Evolutionary conservation across 2,113 vertebrate genomes (phyloP).

Genomic region (Eidolon helvum): DNA sequence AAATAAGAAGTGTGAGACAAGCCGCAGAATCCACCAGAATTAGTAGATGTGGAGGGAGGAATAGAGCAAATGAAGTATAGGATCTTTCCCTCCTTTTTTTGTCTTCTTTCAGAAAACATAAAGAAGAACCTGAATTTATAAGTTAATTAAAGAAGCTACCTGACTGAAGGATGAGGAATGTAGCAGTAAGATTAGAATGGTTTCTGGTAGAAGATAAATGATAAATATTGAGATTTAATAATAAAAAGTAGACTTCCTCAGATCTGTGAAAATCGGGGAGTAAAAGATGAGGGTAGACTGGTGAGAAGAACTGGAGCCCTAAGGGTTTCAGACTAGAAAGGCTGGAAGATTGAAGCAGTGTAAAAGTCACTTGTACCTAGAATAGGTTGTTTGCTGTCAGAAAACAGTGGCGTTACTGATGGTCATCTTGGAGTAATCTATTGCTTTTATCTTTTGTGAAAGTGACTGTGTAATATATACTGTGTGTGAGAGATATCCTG

Average conservation of each 20-base stretch:
- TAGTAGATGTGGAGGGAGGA: neutral
- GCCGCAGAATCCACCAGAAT: neutral
- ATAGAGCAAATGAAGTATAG: neutral
- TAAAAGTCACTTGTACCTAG: neutral
- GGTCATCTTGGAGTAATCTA: neutral
- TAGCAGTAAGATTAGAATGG: neutral
- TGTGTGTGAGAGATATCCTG: neutral
- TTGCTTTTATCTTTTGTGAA: neutral
- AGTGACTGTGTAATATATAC: neutral
- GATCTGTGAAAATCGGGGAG: neutral
- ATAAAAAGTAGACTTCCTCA: neutral
- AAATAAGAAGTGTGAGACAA: neutral
- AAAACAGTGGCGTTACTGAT: neutral
- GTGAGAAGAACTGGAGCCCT: neutral
- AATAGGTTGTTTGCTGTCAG: neutral
- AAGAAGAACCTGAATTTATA: neutral
- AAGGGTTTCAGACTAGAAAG: neutral
- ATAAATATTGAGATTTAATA: neutral
- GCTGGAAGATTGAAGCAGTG: neutral
- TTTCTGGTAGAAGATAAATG: neutral
- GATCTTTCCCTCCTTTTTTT: neutral
- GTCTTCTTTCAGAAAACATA: neutral
- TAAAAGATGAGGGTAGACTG: neutral
- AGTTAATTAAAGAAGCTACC: neutral
- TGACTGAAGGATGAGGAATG: neutral